Evolutionary conservation across 2,113 vertebrate species (phyloP), one percentile per base, ranked within the genome.

Genomic region (Cacatua alba): DNA sequence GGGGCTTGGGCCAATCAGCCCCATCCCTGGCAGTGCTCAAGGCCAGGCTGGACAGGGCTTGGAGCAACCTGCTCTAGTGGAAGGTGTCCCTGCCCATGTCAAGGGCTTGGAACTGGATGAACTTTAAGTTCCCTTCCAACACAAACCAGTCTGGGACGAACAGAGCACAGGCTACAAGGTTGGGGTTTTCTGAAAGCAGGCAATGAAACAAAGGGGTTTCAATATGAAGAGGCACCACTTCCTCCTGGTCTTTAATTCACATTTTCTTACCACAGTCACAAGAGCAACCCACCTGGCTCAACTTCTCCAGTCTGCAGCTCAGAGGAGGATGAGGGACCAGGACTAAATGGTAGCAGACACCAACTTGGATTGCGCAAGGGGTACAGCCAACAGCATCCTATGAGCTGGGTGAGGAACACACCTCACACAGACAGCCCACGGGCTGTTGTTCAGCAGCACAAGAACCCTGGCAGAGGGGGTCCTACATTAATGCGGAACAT

Each of bases 331-430:
- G 16, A 81, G 12, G 28, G 35, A 77, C 13, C 13, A 60, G 69
- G 65, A 25, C 9, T 8, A 15, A 31, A 41, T 5, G 15, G 18
- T 3, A 70, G 20, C 55, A 80, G 39, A 41, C 33, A 35, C 16
- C 0, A 1, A 86, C 21, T 8, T 49, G 31, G 52, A 23, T 39
- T 10, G 6, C 3, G 3, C 0, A 0, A 2, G 6, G 9, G 21
- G 2, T 18, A 92, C 37, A 64, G 23, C 6, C 49, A 65, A 11
- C 53, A 37, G 57, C 13, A 70, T 31, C 41, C 28, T 7, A 8
- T 0, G 1, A 5, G 6, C 21, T 35, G 8, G 10, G 2, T 28
- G 31, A 52, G 26, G 35, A 29, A 3, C 44, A 51, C 35, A 19
- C 9, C 20, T 57, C 12, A 3, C 39, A 62, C 76, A 52, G 33